phyloP scores from a whole-genome alignment of 2,113 vertebrate genomes.

The Laticauda laticaudata region DNA sequence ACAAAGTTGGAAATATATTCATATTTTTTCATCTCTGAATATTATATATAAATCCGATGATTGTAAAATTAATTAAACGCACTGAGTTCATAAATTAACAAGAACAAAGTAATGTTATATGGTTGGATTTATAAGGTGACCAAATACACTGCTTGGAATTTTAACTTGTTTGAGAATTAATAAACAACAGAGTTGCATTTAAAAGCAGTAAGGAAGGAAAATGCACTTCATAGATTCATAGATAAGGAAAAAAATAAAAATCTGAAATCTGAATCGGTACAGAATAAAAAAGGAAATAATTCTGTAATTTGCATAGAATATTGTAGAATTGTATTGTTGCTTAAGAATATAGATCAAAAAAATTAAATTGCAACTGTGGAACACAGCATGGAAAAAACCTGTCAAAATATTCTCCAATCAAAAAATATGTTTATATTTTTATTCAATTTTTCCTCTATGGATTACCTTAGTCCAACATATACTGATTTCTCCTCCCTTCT shows the following conservation, averaged over 20 bases:
- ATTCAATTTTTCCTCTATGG: not conserved
- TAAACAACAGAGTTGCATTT: constrained; percentile 32
- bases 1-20: constrained; percentile 27
- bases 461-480: not conserved
- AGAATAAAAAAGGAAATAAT: constrained; percentile 43
- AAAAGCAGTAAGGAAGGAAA: not conserved
- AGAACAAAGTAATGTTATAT: constrained; percentile 55
- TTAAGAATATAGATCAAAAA: constrained; percentile 19
- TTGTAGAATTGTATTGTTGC: not conserved
- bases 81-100: constrained; percentile 60
- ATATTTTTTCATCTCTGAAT: constrained; percentile 50
- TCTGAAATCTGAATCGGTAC: constrained; percentile 46
- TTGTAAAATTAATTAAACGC: constrained; percentile 65
- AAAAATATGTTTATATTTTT: constrained; percentile 6
- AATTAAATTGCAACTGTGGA: constrained; percentile 23
- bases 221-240: constrained; percentile 45
- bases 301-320: constrained; percentile 24
- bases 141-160: constrained; percentile 64
- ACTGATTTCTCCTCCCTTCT: not conserved
- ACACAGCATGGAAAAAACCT: not conserved
- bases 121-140: constrained; percentile 55
- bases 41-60: constrained; percentile 58
- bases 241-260: constrained; percentile 63
- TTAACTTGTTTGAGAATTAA: constrained; percentile 64
- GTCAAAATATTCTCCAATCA: not conserved